Percentiles rank a stretch among this genome's conserved stretches.
phyloP scores from a whole-genome alignment of 1,140 invertebrate species.

The Galleria mellonella region DNA sequence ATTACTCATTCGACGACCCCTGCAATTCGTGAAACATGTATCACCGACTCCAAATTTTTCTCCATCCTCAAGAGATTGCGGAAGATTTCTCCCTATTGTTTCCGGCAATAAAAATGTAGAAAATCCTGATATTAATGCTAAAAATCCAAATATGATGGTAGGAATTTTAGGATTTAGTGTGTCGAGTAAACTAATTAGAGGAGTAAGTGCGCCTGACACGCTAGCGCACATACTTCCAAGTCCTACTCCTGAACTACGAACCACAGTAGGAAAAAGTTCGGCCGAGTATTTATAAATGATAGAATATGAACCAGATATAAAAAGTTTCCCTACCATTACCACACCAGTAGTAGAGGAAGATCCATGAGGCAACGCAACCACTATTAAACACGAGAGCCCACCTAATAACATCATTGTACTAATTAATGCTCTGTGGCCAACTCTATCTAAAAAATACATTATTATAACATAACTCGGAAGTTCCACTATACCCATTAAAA shows the following conservation, averaged over 20 bases:
- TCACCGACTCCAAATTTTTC: constrained; percentile 89
- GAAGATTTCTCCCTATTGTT: constrained; percentile 86
- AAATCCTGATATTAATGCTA: constrained; percentile 84
- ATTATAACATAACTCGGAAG: constrained; percentile 85
- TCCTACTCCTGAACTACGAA: constrained; percentile 89
- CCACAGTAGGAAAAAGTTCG: constrained; percentile 90
- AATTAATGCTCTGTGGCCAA: constrained; percentile 82
- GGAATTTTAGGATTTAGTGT: constrained; percentile 82
- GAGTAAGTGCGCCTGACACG: constrained; percentile 87
- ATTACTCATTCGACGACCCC: constrained; percentile 85
- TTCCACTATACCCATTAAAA: constrained; percentile 86
- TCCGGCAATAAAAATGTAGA: constrained; percentile 87
- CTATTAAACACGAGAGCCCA: constrained; percentile 80
- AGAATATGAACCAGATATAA: constrained; percentile 89
- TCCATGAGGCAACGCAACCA: constrained; percentile 78
- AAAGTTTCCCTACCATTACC: constrained; percentile 86
- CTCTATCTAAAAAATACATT: constrained; percentile 80
- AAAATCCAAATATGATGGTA: constrained; percentile 81
- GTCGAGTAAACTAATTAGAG: constrained; percentile 82
- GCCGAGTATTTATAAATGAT: constrained; percentile 93
- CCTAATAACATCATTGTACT: constrained; percentile 83
- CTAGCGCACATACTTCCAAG: constrained; percentile 92
- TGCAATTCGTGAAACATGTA: constrained; percentile 87
- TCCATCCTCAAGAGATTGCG: constrained; percentile 88
- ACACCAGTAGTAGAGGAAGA: constrained; percentile 70